Percentiles rank a stretch among this genome's conserved stretches.
Conservation (phyloP, 2,113 vertebrate genomes). For the Baryphthengus martii region DNA sequence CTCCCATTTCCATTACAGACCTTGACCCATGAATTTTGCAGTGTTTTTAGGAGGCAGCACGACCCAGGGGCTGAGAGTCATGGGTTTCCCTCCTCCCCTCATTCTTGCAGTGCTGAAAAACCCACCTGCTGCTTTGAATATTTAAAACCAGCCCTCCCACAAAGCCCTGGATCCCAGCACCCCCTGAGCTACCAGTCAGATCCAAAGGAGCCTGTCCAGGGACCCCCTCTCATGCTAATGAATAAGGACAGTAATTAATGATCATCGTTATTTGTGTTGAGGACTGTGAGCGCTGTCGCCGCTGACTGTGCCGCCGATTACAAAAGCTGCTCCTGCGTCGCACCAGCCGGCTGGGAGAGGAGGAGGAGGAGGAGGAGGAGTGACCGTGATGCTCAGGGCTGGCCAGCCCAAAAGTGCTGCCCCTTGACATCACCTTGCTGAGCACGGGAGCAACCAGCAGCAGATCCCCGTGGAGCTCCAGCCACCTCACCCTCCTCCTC, state of each 20-base stretch:
- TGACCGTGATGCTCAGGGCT: rapidly evolving
- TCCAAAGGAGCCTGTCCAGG: conserved; percentile 2
- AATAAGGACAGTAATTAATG: conserved; percentile 48
- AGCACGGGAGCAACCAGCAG: background rate
- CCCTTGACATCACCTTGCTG: background rate
- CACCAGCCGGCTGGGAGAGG: background rate
- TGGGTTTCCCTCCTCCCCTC: background rate
- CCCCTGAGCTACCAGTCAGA: background rate
- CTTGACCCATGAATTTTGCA: background rate
- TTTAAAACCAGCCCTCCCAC: background rate
- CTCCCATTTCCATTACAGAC: background rate
- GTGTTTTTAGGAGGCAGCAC: rapidly evolving
- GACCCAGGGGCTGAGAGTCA: background rate
- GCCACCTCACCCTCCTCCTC: background rate
- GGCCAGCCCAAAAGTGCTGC: background rate
- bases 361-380: background rate
- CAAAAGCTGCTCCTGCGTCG: background rate
- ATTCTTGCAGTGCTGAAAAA: background rate
- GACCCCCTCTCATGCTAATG: conserved; percentile 19
- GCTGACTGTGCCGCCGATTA: background rate
- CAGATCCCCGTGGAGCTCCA: background rate
- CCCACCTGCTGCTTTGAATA: rapidly evolving
- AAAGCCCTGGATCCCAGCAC: background rate
- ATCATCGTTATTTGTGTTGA: background rate
- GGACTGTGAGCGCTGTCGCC: background rate